phyloP scores from a whole-genome alignment of 1,140 invertebrate species.

The Sipha flava region DNA sequence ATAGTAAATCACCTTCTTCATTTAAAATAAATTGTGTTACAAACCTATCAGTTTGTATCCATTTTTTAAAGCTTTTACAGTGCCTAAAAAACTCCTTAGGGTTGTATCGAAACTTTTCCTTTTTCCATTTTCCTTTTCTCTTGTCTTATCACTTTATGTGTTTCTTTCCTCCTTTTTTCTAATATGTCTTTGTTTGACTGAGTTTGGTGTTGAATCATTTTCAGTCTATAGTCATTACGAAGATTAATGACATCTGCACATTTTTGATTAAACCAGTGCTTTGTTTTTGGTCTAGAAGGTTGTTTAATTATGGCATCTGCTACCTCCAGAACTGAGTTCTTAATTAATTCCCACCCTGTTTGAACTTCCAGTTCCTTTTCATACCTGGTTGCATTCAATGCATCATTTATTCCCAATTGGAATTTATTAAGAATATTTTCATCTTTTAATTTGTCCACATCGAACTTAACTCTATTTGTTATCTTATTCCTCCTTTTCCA shows the following conservation, averaged over 20 bases:
- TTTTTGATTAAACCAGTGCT: background rate
- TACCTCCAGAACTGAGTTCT: background rate
- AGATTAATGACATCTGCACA: background rate
- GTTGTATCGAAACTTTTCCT: conserved; percentile 13
- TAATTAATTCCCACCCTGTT: background rate
- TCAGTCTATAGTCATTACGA: background rate
- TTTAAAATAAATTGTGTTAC: background rate
- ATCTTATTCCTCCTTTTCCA: too few species aligned
- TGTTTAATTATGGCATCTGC: background rate
- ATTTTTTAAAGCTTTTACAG: background rate
- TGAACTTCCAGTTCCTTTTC: background rate
- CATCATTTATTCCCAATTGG: background rate
- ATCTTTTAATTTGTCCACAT: too few species aligned
- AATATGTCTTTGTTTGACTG: background rate
- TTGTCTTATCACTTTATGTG: too few species aligned
- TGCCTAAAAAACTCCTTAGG: background rate
- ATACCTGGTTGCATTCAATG: background rate
- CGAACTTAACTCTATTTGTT: too few species aligned
- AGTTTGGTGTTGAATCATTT: background rate
- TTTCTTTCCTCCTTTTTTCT: background rate
- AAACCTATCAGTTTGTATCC: background rate
- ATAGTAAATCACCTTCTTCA: too few species aligned
- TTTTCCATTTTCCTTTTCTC: conserved; percentile 13
- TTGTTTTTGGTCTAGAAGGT: too few species aligned
- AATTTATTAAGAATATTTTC: too few species aligned